phyloP scores from a whole-genome alignment of 2,113 vertebrate genomes.

The Hippocampus barbouri region DNA sequence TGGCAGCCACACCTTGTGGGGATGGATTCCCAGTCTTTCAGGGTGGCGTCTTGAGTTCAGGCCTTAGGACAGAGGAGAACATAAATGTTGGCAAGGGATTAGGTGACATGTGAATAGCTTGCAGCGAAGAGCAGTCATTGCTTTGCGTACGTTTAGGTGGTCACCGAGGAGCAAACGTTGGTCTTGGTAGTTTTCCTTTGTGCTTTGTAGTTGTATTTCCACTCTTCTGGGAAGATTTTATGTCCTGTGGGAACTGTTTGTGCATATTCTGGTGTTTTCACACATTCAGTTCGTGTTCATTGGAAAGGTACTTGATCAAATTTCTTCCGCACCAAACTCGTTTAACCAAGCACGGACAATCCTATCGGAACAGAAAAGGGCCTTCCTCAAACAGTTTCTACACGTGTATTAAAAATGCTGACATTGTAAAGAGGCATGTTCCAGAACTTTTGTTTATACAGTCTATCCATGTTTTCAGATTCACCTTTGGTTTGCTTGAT shows the following conservation, averaged over 20 bases:
- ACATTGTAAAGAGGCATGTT: background rate
- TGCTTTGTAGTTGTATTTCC: background rate
- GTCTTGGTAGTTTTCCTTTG: background rate
- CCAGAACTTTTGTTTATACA: background rate
- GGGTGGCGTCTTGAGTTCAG: conserved; percentile 44
- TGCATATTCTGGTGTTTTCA: background rate
- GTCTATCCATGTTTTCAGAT: background rate
- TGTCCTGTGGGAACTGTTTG: background rate
- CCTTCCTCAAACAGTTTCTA: background rate
- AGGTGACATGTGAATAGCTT: conserved; percentile 21
- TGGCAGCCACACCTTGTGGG: conserved; percentile 24
- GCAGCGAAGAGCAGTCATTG: conserved; percentile 13
- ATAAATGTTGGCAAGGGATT: conserved; percentile 20
- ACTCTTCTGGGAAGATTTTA: background rate
- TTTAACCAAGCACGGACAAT: background rate
- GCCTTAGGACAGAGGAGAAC: conserved; percentile 7
- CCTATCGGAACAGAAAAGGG: background rate
- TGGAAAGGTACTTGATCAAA: background rate
- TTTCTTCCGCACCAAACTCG: background rate
- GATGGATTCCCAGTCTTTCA: conserved; percentile 32
- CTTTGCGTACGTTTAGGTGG: conserved; percentile 2
- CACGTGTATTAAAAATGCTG: too few species aligned
- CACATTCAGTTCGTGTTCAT: background rate
- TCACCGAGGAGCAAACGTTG: background rate
- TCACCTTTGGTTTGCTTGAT: conserved; percentile 29